Evolutionary conservation across 2,888 invertebrate species (phyloP).

Genomic region (Synergus laeviventris): DNA sequence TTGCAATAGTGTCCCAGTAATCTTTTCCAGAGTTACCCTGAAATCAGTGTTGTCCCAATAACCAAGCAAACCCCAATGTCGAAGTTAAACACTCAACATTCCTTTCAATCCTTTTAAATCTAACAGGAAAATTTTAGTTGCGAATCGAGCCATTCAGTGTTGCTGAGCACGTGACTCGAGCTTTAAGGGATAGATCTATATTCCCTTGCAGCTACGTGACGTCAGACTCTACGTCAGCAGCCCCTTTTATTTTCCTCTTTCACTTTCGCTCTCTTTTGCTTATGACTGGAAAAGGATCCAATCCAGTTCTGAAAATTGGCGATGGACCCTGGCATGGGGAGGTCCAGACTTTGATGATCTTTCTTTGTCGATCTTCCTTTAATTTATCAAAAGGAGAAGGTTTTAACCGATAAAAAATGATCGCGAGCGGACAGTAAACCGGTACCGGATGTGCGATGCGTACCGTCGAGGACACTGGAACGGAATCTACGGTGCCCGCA

Average conservation of each 20-base stretch:
- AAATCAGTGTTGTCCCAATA: not conserved
- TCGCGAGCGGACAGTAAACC: not conserved
- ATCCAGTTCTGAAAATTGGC: not conserved
- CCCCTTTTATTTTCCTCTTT: not conserved
- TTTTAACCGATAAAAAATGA: not conserved
- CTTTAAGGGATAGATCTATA: constrained; percentile 54
- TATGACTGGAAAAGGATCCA: not conserved
- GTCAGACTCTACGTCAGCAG: constrained; percentile 5
- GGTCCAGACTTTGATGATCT: not conserved
- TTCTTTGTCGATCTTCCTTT: constrained; percentile 6
- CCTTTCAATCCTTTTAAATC: not conserved
- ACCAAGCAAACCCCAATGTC: not conserved
- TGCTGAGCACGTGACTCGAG: constrained; percentile 47
- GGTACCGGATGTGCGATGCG: constrained; percentile 61
- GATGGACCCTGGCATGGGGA: not conserved
- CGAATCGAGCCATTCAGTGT: constrained; percentile 50
- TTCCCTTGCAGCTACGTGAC: not conserved
- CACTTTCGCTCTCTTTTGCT: not conserved
- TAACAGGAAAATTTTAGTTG: constrained; percentile 4
- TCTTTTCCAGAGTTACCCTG: not conserved
- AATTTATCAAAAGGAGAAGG: not conserved
- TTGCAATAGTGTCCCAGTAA: not conserved
- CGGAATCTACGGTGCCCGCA: constrained; percentile 59
- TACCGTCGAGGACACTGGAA: constrained; percentile 69
- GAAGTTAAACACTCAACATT: not conserved